phyloP scores from a whole-genome alignment of 2,797 vertebrate genomes.

The Rhinogobio ventralis region DNA sequence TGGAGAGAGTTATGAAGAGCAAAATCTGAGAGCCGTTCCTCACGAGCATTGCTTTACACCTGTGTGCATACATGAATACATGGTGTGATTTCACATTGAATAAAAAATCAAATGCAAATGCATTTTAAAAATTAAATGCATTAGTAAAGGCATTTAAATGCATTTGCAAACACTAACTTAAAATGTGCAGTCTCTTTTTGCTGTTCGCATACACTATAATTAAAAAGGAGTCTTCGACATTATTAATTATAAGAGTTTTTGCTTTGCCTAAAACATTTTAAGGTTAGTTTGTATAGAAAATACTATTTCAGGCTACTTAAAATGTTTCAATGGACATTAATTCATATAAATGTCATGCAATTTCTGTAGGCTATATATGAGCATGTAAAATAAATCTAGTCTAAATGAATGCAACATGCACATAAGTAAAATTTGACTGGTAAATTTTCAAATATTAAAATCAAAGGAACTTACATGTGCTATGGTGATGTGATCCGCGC shows the following conservation, averaged over 20 bases:
- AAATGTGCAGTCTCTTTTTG: neutral
- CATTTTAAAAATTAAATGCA: neutral
- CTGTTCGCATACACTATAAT: neutral
- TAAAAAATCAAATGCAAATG: neutral
- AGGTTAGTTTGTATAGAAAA: neutral
- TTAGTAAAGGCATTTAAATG: neutral
- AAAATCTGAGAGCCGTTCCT: conserved; percentile 86
- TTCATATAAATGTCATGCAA: neutral
- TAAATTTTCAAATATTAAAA: neutral
- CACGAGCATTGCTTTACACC: conserved; percentile 85
- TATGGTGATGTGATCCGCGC: conserved; percentile 48
- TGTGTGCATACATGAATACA: conserved; percentile 63
- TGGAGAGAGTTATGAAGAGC: conserved; percentile 83
- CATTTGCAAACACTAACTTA: neutral
- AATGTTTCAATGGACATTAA: neutral
- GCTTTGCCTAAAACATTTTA: neutral
- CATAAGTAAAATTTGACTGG: neutral
- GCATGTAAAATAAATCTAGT: too few species aligned
- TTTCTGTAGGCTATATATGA: neutral
- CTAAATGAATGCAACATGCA: neutral
- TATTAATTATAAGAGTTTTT: neutral
- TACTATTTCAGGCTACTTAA: neutral
- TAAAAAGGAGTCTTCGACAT: neutral
- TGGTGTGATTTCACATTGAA: neutral
- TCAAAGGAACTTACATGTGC: conserved; percentile 71